Base-by-base conservation (phyloP, 2,797 vertebrate genomes). In the Acridotheres tristis region DNA sequence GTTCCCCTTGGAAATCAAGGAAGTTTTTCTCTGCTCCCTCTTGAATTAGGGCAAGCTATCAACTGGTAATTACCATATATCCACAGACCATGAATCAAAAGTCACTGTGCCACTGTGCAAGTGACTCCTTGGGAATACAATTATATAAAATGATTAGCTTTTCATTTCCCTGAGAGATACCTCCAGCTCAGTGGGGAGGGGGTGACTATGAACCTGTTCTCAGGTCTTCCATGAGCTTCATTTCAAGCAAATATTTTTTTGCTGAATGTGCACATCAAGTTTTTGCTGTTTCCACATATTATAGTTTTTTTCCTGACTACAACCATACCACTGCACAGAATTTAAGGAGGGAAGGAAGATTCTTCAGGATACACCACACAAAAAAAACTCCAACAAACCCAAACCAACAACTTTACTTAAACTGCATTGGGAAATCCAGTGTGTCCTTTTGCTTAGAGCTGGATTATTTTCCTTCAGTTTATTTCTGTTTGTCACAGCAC, bases 201-300 rank as follows among this genome's bases (percentile, higher is more conserved):
- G 29, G 75, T 88, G 54, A 72, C 68, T 80, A 89, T 92, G 86
- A 87, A 95, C 79, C 58, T 92, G 7, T 68, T 89, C 81, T 75
- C 10, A 4, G 58, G 43, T 86, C 51, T 59, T 78, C 77, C n/a
- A 12, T 3, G 16, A 93, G 62, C 42, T 83, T 48, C 66, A 81
- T 85, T 95, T 84, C 68, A 81, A 83, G 66, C 29, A 85, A 12
- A 2, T 45, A 5, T 51, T 61, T 86, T 57, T 92, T 42, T 81
- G 54, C 76, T 75, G 79, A 73, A 88, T 16, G 17, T 25, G 51
- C 55, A 86, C 83, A 81, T 15, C 59, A 79, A 69, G 55, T 17
- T 75, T 81, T 73, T 88, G 62, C 82, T 73, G 42, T 74, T 88
- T 18, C 27, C 45, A 82, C 30, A 50, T 13, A 69, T 20, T 69